Evolutionary conservation across 2,113 vertebrate genomes (phyloP).

Genomic region (Apteryx owenii): DNA sequence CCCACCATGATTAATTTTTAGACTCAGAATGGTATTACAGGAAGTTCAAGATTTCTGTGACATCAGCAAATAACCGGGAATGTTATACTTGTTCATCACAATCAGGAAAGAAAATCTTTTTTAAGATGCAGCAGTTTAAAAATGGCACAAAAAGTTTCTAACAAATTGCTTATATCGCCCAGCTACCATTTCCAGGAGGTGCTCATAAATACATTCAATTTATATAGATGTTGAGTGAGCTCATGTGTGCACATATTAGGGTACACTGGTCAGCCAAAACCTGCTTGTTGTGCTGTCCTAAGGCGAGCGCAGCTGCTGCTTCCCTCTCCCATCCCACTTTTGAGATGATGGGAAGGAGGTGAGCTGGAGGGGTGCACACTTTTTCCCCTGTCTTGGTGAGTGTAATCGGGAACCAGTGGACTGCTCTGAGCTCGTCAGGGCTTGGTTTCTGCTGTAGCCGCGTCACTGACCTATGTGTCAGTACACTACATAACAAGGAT

Average conservation of each 20-base stretch:
- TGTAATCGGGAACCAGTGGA: neutral
- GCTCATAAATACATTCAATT: neutral
- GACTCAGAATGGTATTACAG: neutral
- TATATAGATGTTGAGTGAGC: neutral
- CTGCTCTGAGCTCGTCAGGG: neutral
- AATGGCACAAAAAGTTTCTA: neutral
- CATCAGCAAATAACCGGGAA: neutral
- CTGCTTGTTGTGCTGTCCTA: neutral
- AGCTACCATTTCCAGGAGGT: neutral
- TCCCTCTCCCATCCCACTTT: neutral
- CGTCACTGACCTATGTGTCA: neutral
- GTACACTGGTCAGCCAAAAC: neutral
- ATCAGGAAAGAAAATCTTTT: neutral
- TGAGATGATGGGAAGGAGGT: neutral
- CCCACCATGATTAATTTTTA: neutral
- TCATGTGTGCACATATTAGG: neutral
- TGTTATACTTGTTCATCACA: neutral
- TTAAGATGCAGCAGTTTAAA: neutral
- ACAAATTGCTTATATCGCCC: neutral
- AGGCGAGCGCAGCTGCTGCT: neutral
- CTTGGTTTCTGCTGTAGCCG: neutral
- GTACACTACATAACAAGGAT: fast-evolving
- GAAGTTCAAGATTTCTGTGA: neutral
- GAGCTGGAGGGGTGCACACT: neutral
- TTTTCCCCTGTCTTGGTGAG: neutral